These are phyloP conservation scores for Lordiphosa collinella DNA, from an alignment of 1,140 invertebrate genomes.

Conservation along the genomic window DNA sequence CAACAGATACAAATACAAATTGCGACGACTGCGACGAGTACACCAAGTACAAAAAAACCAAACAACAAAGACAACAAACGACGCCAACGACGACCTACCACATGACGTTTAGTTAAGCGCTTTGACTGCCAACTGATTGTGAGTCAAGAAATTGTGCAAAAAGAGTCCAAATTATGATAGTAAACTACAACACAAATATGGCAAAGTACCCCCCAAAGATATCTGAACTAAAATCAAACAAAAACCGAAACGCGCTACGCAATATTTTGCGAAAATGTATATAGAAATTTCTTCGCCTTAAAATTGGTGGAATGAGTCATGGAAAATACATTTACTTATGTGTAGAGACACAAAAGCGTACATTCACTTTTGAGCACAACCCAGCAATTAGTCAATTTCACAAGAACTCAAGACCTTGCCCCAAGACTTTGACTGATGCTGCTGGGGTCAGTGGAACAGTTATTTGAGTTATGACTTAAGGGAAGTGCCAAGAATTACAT, in stretches of 20 bases:
- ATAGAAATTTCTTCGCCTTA: constrained; percentile 18
- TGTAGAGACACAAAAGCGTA: background rate
- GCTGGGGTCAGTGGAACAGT: background rate
- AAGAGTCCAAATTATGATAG: constrained; percentile 41
- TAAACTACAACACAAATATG: constrained; percentile 36
- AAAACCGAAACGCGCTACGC: constrained; percentile 20
- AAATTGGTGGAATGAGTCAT: constrained; percentile 21
- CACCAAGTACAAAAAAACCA: constrained; percentile 10
- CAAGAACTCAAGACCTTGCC: constrained; percentile 33
- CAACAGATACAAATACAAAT: constrained; percentile 21
- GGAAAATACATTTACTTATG: background rate
- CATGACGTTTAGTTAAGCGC: constrained; percentile 38
- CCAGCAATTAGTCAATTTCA: constrained; percentile 57
- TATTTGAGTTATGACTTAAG: too few relatives aligned
- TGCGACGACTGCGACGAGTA: background rate
- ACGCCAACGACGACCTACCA: constrained; percentile 46
- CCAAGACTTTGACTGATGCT: constrained; percentile 18
- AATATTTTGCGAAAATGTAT: constrained; percentile 28
- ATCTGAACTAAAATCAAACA: background rate
- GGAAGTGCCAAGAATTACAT: too few relatives aligned
- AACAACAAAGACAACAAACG: background rate
- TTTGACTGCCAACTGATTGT: constrained; percentile 1
- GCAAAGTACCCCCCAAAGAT: background rate
- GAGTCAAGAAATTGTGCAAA: constrained; percentile 39
- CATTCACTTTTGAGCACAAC: constrained; percentile 14